Percentiles rank a stretch among this genome's conserved stretches.
phyloP scores from a whole-genome alignment of 2,797 vertebrate species.

The Clarias fuscus region DNA sequence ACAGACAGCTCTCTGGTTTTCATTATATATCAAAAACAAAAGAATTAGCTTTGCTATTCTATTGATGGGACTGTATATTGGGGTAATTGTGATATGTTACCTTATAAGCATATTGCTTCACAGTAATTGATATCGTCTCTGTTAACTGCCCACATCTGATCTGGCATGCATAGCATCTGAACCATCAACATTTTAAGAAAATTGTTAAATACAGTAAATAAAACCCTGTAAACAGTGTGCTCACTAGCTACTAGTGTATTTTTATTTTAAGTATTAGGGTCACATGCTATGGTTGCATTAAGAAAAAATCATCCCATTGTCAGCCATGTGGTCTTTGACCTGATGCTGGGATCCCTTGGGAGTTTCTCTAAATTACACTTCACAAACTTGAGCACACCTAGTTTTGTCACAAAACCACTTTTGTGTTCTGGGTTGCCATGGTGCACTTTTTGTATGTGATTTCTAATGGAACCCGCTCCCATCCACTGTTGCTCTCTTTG shows the following conservation, averaged over 20 bases:
- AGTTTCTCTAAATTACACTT: neutral
- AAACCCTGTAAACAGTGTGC: neutral
- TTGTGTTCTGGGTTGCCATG: conserved; percentile 5
- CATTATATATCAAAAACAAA: neutral
- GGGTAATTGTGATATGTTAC: neutral
- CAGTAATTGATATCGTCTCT: neutral
- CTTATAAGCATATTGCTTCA: neutral
- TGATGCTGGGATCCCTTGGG: too few species aligned
- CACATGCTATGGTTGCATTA: neutral
- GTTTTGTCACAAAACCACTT: neutral
- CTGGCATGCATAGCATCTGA: neutral
- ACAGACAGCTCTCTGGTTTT: neutral
- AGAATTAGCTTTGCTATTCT: neutral
- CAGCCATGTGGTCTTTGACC: neutral
- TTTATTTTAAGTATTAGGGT: neutral
- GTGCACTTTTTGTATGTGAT: neutral
- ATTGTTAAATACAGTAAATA: neutral
- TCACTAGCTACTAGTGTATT: neutral
- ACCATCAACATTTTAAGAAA: neutral
- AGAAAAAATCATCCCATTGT: too few species aligned
- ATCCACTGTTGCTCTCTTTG: neutral
- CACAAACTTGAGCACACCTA: neutral
- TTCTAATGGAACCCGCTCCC: neutral
- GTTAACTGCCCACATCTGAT: neutral
- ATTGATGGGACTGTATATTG: neutral